These are phyloP conservation scores for Lacerta bilineata DNA, from an alignment of 2,797 vertebrate genomes.

Conservation along the genomic window DNA sequence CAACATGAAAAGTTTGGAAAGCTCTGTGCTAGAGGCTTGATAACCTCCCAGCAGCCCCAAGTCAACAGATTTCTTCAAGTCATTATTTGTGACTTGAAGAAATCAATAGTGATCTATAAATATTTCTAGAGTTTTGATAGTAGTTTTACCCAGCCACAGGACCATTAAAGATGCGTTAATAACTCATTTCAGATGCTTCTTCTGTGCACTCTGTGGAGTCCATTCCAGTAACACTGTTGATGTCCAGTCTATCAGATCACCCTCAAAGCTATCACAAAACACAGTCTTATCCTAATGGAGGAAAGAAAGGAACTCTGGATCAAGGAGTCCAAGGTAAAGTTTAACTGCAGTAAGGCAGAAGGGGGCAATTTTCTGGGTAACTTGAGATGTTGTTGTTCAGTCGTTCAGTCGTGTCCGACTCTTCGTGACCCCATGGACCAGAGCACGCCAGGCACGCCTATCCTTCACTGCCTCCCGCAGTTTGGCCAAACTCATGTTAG, in stretches of 20 bases:
- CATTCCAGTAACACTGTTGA: neutral
- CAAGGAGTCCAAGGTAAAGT: slow-evolving; percentile 17
- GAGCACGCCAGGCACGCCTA: too few relatives aligned
- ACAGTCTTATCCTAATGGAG: neutral
- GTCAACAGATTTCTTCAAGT: neutral
- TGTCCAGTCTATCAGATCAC: neutral
- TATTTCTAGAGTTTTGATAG: neutral
- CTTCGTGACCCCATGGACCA: too few relatives aligned
- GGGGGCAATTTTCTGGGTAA: neutral
- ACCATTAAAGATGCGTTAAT: neutral
- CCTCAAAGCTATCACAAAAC: neutral
- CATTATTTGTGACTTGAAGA: neutral
- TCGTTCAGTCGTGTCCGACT: too few relatives aligned
- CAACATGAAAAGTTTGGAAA: too few relatives aligned
- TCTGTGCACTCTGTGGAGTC: neutral
- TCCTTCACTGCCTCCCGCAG: too few relatives aligned
- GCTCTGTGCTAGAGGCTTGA: neutral
- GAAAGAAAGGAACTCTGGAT: neutral
- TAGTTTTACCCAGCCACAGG: neutral
- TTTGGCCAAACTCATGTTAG: too few relatives aligned
- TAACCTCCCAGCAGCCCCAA: neutral
- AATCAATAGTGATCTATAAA: neutral
- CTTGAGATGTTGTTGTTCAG: too few relatives aligned
- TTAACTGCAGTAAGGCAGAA: neutral
- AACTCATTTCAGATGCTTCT: slow-evolving; percentile 21